phyloP scores from a whole-genome alignment of 2,797 vertebrate genomes.

The Hyperoplus lanceolatus region DNA sequence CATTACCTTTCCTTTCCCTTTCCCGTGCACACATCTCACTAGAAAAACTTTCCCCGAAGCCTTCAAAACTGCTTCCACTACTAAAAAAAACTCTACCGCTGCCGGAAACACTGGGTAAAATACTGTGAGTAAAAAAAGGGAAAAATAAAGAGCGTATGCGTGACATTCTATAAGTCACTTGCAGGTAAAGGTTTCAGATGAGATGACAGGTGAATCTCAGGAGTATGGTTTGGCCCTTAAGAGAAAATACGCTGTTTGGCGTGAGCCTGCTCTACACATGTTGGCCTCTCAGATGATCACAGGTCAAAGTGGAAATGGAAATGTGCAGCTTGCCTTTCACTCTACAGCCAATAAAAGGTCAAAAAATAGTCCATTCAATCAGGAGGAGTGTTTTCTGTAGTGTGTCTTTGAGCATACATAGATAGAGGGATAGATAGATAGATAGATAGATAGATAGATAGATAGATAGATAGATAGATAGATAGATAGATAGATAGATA shows the following conservation, averaged over 20 bases:
- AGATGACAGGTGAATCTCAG: conserved; percentile 12
- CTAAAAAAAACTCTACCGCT: neutral
- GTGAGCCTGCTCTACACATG: conserved; percentile 25
- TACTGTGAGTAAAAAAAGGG: neutral
- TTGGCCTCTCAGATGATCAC: conserved; percentile 5
- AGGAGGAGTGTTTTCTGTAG: neutral
- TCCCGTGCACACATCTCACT: neutral
- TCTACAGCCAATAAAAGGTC: neutral
- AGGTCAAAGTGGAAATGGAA: conserved; percentile 40
- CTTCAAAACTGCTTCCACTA: conserved; percentile 6
- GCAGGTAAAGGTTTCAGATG: conserved; percentile 20
- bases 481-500: neutral
- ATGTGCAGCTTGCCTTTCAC: neutral
- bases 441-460: neutral
- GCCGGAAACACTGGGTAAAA: conserved; percentile 13
- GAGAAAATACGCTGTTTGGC: conserved; percentile 10
- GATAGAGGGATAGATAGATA: neutral
- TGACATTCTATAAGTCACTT: neutral
- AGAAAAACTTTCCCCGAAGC: neutral
- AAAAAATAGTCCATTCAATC: conserved; percentile 23
- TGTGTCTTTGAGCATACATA: neutral
- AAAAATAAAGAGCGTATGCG: neutral
- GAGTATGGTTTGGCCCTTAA: neutral
- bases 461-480: neutral
- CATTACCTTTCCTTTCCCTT: neutral